Base-by-base conservation (phyloP, 1,140 invertebrate genomes). In the Chrysoperla carnea region DNA sequence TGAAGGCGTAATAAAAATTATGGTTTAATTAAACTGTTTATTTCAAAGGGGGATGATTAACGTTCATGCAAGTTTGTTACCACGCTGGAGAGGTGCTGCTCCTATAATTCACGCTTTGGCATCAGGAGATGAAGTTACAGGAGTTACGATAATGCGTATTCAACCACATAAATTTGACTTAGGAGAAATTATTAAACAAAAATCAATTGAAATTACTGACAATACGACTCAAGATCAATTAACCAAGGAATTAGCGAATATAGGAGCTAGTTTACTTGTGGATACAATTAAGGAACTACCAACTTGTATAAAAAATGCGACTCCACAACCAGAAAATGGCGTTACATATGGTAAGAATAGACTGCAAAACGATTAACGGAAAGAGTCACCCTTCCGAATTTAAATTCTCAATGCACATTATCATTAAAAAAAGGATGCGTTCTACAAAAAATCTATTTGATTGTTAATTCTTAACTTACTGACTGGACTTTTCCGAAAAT, bases 31-130 rank as follows among this genome's bases (percentile, higher is more conserved):
- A 42, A 33, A 42, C 39, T 39, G 12, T 50, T n/a, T n/a, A n/a
- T 46, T 68, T 70, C 48, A 53, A n/a, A 91, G 86, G 60, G 91
- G 91, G 11, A 87, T 91, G 66, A 63, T 91, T 33, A 92, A 92
- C 69, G 76, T 95, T 1, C 93, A 97, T 64, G 84, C 78, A 8
- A 93, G 88, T 63, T 57, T 97, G 29, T 59, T 98, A 49, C 93
- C 93, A 23, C 68, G 82, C 46, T 97, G 89, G 87, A 67, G 92
- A 60, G 93, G 93, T 29, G 86, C 91, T 36, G 78, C 87, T 8
- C 90, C 90, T 4, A 78, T 94, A 37, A 69, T 81, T 47, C 72
- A 89, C 62, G 72, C 85, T n/a, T 64, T 93, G 41, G 70, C 85
- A 42, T 78, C 83, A 66, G 87, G 84, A 23, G 91, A 98, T 57